Evolutionary conservation across 2,113 vertebrate genomes (phyloP), one percentile per base, ranked within the genome.

Genomic region (Protobothrops flavoviridis): DNA sequence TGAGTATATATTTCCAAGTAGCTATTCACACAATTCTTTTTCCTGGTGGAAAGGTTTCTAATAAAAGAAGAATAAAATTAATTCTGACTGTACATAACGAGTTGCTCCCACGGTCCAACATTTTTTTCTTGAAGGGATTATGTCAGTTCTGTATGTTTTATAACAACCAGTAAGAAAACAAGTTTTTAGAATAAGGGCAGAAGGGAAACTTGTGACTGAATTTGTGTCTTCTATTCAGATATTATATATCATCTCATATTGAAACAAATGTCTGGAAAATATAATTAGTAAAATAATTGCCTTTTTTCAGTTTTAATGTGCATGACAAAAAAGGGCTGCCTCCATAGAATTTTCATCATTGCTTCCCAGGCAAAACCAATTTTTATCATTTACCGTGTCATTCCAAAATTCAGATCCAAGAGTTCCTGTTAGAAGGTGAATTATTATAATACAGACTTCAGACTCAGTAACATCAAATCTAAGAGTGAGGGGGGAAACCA

Each of bases 381-480:
- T 1, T 93, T 81, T 92, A 81, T 90, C 93, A 94, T 96, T 98
- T 98, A 98, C 98, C 97, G 95, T 98, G 15, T 94, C 87, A 90
- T 98, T 98, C 98, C 98, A 98, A 97, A 98, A 95, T 90, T 93
- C 95, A 93, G 98, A 98, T 90, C 98, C 97, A 95, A 98, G 93
- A 17, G 93, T 64, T 95, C 96, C 98, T 74, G 98, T 97, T 95
- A 98, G 97, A 94, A 98, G 97, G 94, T 98, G 98, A 94, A 95
- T 96, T 93, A 96, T 92, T 93, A 97, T 87, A 90, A 98, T 97
- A 97, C 97, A 95, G 96, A 98, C 97, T 97, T 98, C 94, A 95
- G 98, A 97, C 98, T 98, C 98, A 96, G 98, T 98, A 95, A 98
- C 97, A 97, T 98, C 98, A 95, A 98, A 98, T 98, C 98, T 98